Conservation (phyloP, 1,140 invertebrate species). For the Drosophila grimshawi region DNA sequence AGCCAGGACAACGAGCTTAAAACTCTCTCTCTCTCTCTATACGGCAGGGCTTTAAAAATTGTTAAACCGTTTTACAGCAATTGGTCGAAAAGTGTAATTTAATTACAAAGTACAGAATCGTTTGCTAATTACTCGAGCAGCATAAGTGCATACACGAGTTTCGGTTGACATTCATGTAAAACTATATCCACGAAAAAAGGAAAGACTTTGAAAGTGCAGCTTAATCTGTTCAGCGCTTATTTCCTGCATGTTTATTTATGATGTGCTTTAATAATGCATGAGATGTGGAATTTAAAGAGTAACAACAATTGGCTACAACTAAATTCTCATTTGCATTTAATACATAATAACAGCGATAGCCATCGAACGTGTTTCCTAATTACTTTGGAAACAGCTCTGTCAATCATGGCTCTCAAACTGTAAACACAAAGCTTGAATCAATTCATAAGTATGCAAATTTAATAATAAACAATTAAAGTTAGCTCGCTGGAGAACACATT, state of each 20-base stretch:
- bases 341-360: too few relatives aligned
- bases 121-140: too few relatives aligned
- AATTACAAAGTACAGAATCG: neutral
- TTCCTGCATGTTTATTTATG: too few relatives aligned
- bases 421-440: neutral
- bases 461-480: constrained; percentile 21
- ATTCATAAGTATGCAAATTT: constrained; percentile 5
- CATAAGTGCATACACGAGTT: too few relatives aligned
- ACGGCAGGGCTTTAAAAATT: constrained; percentile 4
- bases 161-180: too few relatives aligned
- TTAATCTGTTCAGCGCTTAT: too few relatives aligned
- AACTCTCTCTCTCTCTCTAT: neutral
- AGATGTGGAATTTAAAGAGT: too few relatives aligned
- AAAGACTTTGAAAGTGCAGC: too few relatives aligned
- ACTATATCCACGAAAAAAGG: too few relatives aligned
- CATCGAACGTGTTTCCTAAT: neutral
- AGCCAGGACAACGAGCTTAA: neutral
- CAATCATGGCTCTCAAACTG: constrained; percentile 2
- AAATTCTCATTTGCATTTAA: too few relatives aligned
- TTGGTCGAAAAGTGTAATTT: neutral
- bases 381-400: neutral
- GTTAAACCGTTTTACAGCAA: neutral
- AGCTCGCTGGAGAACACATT: neutral
- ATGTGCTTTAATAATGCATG: too few relatives aligned
- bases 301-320: too few relatives aligned